A percentile compares a stretch with the other conserved stretches of the same genome.
Evolutionary conservation across 2,888 invertebrate species (phyloP).

Genomic region (Nebria brevicollis): DNA sequence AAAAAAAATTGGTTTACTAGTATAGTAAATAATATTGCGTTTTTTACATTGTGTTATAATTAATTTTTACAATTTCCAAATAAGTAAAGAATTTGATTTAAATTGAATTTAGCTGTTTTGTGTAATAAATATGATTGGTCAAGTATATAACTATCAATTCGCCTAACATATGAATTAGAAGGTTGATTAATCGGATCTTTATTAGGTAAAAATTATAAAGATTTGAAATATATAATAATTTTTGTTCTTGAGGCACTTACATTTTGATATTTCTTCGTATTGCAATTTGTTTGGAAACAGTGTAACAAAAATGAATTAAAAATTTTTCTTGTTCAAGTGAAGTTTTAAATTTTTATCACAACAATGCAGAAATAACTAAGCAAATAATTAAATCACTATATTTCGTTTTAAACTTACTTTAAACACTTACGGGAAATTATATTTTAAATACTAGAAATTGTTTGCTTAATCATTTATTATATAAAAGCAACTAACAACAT

Average conservation of each 20-base stretch:
- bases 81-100: no score
- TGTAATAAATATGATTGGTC: not conserved
- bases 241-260: conserved; percentile 24
- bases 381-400: not conserved
- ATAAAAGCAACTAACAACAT: not conserved
- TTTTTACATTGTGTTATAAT: no score
- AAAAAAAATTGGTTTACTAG: no score
- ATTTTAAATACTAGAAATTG: not conserved
- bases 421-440: no score
- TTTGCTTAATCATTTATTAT: not conserved
- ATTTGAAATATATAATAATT: not conserved
- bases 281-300: conserved; percentile 21
- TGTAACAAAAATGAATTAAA: conserved; percentile 24
- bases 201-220: not conserved
- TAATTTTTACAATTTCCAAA: no score
- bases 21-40: no score
- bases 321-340: conserved; percentile 2
- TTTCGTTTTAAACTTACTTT: not conserved
- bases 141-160: not conserved
- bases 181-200: not conserved
- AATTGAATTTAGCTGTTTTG: not conserved
- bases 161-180: not conserved
- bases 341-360: conserved; percentile 7
- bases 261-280: conserved; percentile 42
- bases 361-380: not conserved